Percentiles rank a stretch among this genome's conserved stretches.
Evolutionary conservation across 2,888 invertebrate species (phyloP).

Genomic region (Dynastes tityus): DNA sequence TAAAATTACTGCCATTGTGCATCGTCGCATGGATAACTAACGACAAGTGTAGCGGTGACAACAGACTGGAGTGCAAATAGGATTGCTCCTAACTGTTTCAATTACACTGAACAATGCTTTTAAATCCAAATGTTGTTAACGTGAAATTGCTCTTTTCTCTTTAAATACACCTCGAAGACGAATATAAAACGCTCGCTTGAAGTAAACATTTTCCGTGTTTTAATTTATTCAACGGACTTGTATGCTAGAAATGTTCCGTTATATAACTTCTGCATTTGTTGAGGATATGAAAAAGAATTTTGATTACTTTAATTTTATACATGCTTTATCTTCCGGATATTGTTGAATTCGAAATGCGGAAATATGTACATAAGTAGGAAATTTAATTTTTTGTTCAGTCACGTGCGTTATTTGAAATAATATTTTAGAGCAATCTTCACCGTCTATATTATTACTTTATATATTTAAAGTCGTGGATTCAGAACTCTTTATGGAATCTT

Average conservation of each 20-base stretch:
- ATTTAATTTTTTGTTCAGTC: not conserved
- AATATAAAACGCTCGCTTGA: not conserved
- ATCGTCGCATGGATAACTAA: not conserved
- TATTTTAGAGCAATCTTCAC: too few relatives aligned
- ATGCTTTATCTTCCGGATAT: conserved; percentile 3
- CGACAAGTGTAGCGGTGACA: conserved; percentile 14
- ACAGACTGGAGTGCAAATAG: conserved; percentile 5
- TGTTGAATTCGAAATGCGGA: conserved; percentile 16
- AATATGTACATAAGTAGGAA: not conserved
- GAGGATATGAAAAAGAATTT: not conserved
- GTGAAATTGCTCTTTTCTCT: conserved; percentile 27
- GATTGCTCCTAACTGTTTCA: conserved; percentile 21
- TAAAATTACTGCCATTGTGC: not conserved
- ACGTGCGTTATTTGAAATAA: too few relatives aligned
- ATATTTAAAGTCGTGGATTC: too few relatives aligned
- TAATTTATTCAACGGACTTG: not conserved
- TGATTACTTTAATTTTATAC: not conserved
- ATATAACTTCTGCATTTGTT: not conserved
- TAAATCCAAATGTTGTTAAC: conserved; percentile 1
- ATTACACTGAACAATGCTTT: conserved; percentile 8
- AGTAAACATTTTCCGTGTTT: conserved; percentile 13
- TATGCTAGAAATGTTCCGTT: not conserved
- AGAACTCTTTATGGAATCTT: too few relatives aligned
- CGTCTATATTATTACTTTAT: too few relatives aligned
- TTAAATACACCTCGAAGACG: not conserved